Evolutionary conservation across 2,113 vertebrate genomes (phyloP).

Genomic region (Oryzias melastigma): DNA sequence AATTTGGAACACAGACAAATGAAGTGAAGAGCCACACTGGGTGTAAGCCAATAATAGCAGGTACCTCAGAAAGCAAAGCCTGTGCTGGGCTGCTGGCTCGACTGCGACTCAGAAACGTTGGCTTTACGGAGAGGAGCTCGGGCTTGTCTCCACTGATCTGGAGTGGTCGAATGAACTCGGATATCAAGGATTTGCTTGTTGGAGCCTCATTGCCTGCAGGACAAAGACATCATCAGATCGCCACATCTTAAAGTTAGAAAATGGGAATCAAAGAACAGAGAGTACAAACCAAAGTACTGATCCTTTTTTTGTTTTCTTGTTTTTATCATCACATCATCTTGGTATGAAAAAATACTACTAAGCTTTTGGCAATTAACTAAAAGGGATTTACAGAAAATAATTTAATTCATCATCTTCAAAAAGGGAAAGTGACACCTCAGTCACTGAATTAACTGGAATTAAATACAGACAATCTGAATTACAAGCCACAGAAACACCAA

Average conservation of each 20-base stretch:
- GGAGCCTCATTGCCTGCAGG: conserved; percentile 84
- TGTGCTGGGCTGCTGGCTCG: conserved; percentile 79
- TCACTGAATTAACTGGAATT: too few species aligned
- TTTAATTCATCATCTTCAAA: too few species aligned
- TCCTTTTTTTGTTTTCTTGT: not conserved
- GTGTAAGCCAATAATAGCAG: not conserved
- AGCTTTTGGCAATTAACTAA: too few species aligned
- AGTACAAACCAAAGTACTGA: not conserved
- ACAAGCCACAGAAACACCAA: not conserved
- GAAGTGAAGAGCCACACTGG: not conserved
- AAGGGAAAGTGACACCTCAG: too few species aligned
- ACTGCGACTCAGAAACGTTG: conserved; percentile 84
- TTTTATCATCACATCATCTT: too few species aligned
- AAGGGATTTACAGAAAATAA: too few species aligned
- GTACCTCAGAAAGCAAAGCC: conserved; percentile 87
- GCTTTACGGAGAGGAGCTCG: conserved; percentile 85
- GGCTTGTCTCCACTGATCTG: conserved; percentile 85
- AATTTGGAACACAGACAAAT: not conserved
- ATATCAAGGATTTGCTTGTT: conserved; percentile 81
- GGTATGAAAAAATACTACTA: too few species aligned
- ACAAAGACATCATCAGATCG: conserved; percentile 43
- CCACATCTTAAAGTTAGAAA: conserved; percentile 10
- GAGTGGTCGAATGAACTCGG: conserved; percentile 86
- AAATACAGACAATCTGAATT: too few species aligned
- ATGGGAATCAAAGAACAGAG: not conserved